Percentiles rank a stretch among this genome's conserved stretches.
phyloP scores from a whole-genome alignment of 2,797 vertebrate genomes.

The Pelochelys cantorii region DNA sequence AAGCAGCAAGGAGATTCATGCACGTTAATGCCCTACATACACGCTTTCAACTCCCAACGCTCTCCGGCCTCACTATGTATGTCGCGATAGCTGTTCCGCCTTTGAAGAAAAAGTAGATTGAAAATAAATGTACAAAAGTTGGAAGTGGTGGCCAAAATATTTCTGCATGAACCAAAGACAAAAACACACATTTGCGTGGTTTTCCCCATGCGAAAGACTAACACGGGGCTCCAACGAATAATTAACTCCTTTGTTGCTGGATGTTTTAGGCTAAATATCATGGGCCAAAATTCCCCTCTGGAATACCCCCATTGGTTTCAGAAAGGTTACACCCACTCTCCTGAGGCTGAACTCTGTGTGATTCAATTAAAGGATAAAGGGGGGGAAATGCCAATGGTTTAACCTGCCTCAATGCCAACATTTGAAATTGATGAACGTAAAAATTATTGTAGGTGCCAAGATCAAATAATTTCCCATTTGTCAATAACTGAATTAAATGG shows the following conservation, averaged over 20 bases:
- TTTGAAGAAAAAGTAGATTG: slow-evolving; percentile 4
- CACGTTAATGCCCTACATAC: accelerated
- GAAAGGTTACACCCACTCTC: background rate
- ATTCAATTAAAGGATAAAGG: background rate
- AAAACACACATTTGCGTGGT: background rate
- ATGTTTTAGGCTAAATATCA: background rate
- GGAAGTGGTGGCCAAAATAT: background rate
- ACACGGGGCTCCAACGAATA: background rate
- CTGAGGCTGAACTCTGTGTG: background rate
- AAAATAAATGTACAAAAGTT: background rate
- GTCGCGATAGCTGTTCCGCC: background rate
- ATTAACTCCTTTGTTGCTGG: background rate
- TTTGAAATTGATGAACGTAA: slow-evolving; percentile 73
- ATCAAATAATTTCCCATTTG: slow-evolving; percentile 91
- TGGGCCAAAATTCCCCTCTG: background rate
- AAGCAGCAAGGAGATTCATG: background rate
- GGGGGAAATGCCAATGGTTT: slow-evolving; percentile 27
- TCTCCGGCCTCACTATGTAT: background rate
- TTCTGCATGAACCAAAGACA: background rate
- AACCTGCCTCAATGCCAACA: slow-evolving; percentile 72
- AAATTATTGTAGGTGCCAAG: slow-evolving; percentile 90
- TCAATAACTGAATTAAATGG: slow-evolving; percentile 89
- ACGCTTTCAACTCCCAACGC: background rate
- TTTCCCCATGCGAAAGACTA: background rate
- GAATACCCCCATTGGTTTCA: background rate